Evolutionary conservation across 1,140 invertebrate genomes (phyloP).

Genomic region (Semibalanus balanoides): DNA sequence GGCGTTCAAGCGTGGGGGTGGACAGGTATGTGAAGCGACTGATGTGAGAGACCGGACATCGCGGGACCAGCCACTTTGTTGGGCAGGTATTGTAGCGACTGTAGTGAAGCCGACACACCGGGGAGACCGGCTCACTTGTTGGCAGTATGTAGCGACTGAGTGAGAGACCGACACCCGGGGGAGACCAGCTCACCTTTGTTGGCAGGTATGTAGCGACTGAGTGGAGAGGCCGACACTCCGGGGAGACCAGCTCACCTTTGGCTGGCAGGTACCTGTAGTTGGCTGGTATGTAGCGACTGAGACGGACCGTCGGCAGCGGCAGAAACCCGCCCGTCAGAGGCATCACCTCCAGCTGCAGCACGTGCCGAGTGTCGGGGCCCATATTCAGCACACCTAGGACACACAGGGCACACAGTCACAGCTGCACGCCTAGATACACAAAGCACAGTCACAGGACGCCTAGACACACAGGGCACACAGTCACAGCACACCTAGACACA

Average conservation of each 20-base stretch:
- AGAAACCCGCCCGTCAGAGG: constrained; percentile 74
- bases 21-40: too few species aligned
- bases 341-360: constrained; percentile 73
- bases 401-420: neutral
- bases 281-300: constrained; percentile 46
- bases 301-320: constrained; percentile 66
- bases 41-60: too few species aligned
- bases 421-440: neutral
- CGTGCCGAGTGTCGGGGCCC: constrained; percentile 48
- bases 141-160: too few species aligned
- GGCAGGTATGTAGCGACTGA: constrained; percentile 12
- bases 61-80: too few species aligned
- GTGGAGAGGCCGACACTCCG: too few species aligned
- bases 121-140: too few species aligned
- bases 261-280: neutral
- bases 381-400: constrained; percentile 58
- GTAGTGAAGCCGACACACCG: too few species aligned
- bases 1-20: too few species aligned
- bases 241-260: neutral
- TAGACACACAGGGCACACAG: too few species aligned
- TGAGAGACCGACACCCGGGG: neutral
- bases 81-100: too few species aligned
- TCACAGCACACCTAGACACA: too few species aligned
- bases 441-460: too few species aligned
- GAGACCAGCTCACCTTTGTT: constrained; percentile 17